phyloP scores from a whole-genome alignment of 2,113 vertebrate species.

The Trematomus loennbergii region DNA sequence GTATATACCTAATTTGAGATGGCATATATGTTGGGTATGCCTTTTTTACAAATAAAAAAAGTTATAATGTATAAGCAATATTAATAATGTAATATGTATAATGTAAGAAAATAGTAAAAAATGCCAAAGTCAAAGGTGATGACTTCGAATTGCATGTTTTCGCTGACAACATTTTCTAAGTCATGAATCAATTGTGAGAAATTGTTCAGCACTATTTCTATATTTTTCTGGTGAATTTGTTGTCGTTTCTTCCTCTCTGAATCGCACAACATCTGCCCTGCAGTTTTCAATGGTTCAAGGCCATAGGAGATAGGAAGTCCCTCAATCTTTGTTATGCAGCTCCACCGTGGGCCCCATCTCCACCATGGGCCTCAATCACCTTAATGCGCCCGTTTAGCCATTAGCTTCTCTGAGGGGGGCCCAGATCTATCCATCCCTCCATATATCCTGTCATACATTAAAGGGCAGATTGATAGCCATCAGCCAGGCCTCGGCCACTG shows the following conservation, averaged over 20 bases:
- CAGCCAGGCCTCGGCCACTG: constrained; percentile 73
- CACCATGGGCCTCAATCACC: constrained; percentile 86
- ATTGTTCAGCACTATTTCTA: neutral
- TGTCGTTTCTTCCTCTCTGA: constrained; percentile 6
- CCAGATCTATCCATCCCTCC: constrained; percentile 63
- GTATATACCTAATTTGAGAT: no score
- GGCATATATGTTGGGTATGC: no score
- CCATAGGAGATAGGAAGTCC: constrained; percentile 82
- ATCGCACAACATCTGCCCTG: constrained; percentile 76
- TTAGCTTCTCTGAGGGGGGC: constrained; percentile 84
- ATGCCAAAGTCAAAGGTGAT: neutral
- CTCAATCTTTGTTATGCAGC: constrained; percentile 80
- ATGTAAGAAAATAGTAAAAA: neutral
- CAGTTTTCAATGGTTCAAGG: constrained; percentile 85
- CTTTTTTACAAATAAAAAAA: no score
- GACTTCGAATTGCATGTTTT: neutral
- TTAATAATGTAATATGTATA: neutral
- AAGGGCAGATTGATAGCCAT: constrained; percentile 83
- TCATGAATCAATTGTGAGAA: neutral
- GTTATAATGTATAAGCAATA: neutral
- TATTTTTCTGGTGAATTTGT: constrained; percentile 11
- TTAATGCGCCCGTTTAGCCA: constrained; percentile 91
- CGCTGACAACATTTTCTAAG: neutral
- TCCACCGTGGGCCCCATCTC: constrained; percentile 82
- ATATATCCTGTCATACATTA: constrained; percentile 75